A percentile compares a stretch with the other conserved stretches of the same genome.
These are phyloP conservation scores for Ctenopoma multispine DNA, from an alignment of 2,797 vertebrate species.

Conservation along the genomic window DNA sequence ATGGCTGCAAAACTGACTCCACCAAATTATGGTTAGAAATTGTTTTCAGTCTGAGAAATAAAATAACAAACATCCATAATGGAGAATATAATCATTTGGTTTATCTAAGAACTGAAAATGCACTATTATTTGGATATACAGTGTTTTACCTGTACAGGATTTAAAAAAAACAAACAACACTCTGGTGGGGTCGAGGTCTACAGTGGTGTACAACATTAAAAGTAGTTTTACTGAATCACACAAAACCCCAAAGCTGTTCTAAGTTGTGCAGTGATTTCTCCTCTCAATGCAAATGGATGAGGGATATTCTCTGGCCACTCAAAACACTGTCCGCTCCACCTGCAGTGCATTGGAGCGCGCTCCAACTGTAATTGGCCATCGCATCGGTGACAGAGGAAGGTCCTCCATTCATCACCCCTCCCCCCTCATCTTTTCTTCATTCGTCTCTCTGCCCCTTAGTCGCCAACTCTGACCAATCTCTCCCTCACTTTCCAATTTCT, in stretches of 20 bases:
- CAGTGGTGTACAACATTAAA: slow-evolving; percentile 14
- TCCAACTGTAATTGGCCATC: slow-evolving; percentile 82
- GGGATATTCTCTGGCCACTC: slow-evolving; percentile 63
- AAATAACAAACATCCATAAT: too few species aligned
- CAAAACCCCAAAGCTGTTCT: slow-evolving; percentile 41
- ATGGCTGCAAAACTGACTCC: background rate
- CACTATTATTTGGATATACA: too few species aligned
- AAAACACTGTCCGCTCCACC: slow-evolving; percentile 65
- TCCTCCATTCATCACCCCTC: slow-evolving; percentile 78
- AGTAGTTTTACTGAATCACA: slow-evolving; percentile 22
- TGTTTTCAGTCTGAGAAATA: too few species aligned
- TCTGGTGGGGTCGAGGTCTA: background rate
- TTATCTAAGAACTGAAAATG: too few species aligned
- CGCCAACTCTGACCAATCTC: slow-evolving; percentile 58
- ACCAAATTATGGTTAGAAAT: too few species aligned
- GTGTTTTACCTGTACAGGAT: background rate
- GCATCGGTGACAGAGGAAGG: slow-evolving; percentile 69
- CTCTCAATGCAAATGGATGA: slow-evolving; percentile 71
- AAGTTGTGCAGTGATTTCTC: slow-evolving; percentile 45
- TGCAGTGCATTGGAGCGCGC: slow-evolving; percentile 72
- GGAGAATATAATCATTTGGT: too few species aligned
- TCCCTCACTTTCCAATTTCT: slow-evolving; percentile 50
- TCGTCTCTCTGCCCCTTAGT: slow-evolving; percentile 35
- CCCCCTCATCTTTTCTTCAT: slow-evolving; percentile 18
- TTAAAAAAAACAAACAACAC: background rate